Evolutionary conservation across 2,888 invertebrate species (phyloP), one percentile per base, ranked within the genome.

Genomic region (Callyntrura guangdongensis): DNA sequence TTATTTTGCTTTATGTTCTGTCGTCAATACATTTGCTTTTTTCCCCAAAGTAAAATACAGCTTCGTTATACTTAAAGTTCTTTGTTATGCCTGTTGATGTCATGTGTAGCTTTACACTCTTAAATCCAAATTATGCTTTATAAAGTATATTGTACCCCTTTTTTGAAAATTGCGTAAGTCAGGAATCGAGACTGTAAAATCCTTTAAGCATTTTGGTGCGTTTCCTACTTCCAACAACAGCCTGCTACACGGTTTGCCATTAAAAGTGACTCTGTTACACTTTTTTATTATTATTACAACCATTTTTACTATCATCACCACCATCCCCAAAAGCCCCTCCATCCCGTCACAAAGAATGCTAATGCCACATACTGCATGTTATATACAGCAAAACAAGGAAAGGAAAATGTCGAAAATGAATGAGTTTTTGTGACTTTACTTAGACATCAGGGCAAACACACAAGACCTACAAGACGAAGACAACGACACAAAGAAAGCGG

Each of bases 101-200:
- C 61, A n/a, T 61, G 5, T 47, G n/a, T n/a, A n/a, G n/a, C n/a
- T n/a, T n/a, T n/a, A n/a, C n/a, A 11, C 47, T 47, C 47, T 47
- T 8, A 47, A 47, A 47, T 47, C 5, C 47, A 47, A 8, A 47
- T 47, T n/a, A n/a, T n/a, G n/a, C n/a, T n/a, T n/a, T n/a, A n/a
- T 61, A 17, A 20, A 17, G 17, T 20, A 27, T 36, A 69, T 14
- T 11, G 59, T 59, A 20, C 27, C 56, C 59, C 59, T 22, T 81
- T 56, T 81, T 56, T 36, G 27, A 59, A 81, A 81, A 81, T 81
- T 81, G 81, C 81, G 81, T 81, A 81, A 81, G 53, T 56, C 17
- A 27, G 0, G 36, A 69, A 3, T 36, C n/a, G 36, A n/a, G 27
- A 25, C 0, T 79, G 17, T n/a, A 53, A 17, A 81, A 56, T n/a